A percentile compares a stretch with the other conserved stretches of the same genome.
These are phyloP conservation scores for Ifrita kowaldi DNA, from an alignment of 2,113 vertebrate species.

Conservation along the genomic window DNA sequence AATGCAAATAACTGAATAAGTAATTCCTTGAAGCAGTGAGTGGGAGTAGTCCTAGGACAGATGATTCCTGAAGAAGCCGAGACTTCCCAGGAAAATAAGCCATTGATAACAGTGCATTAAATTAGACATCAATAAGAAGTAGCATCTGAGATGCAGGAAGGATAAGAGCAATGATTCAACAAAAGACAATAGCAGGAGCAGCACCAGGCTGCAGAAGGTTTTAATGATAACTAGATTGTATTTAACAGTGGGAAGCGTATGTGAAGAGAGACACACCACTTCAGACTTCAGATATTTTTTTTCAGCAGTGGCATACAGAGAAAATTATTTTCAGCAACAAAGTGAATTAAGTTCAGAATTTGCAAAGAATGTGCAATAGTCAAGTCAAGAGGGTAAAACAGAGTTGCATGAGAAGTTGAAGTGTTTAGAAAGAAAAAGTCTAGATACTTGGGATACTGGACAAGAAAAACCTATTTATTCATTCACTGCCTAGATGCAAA, in stretches of 20 bases:
- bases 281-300: fast-evolving
- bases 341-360: background rate
- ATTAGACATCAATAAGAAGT: background rate
- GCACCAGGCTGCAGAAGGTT: background rate
- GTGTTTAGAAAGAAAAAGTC: background rate
- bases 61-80: background rate
- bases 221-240: background rate
- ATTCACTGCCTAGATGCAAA: background rate
- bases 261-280: background rate
- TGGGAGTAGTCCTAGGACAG: background rate
- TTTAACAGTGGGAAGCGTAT: background rate
- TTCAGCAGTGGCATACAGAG: background rate
- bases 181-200: background rate
- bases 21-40: background rate
- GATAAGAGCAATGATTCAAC: background rate
- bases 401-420: background rate
- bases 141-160: background rate
- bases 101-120: background rate
- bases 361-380: background rate
- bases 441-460: background rate
- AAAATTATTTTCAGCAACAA: background rate
- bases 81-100: background rate
- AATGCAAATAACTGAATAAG: background rate
- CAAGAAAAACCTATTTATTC: background rate
- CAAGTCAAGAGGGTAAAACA: background rate